These are phyloP conservation scores for Megalops cyprinoides DNA, from an alignment of 2,797 vertebrate genomes.

Conservation along the genomic window DNA sequence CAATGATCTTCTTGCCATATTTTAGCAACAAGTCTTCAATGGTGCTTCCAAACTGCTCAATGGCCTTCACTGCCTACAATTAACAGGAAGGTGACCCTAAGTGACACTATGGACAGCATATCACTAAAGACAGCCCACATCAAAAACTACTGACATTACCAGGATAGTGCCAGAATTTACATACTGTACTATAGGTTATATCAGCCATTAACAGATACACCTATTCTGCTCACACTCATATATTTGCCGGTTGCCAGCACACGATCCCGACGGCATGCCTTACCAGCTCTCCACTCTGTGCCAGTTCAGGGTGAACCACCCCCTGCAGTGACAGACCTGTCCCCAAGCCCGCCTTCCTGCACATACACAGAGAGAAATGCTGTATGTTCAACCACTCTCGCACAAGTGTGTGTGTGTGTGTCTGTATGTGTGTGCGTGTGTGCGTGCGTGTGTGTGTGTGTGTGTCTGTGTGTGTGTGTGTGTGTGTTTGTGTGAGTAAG, in stretches of 20 bases:
- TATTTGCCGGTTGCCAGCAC: too few species aligned
- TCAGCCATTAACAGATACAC: too few species aligned
- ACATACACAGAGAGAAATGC: background rate
- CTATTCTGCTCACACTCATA: background rate
- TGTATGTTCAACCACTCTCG: too few species aligned
- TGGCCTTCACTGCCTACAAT: slow-evolving; percentile 71
- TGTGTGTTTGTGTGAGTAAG: background rate
- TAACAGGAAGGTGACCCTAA: background rate
- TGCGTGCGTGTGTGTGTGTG: background rate
- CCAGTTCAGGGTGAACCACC: slow-evolving; percentile 76
- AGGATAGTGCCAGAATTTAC: too few species aligned
- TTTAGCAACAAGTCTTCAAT: slow-evolving; percentile 83
- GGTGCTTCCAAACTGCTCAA: slow-evolving; percentile 81
- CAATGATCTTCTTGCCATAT: slow-evolving; percentile 86
- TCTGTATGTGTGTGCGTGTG: background rate
- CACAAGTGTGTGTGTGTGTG: background rate
- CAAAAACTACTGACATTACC: too few species aligned
- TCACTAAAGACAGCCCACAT: too few species aligned
- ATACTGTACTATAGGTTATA: too few species aligned
- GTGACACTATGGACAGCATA: too few species aligned
- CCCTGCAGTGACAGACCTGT: slow-evolving; percentile 81
- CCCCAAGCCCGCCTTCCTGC: slow-evolving; percentile 81
- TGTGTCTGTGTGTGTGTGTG: background rate
- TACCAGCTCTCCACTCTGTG: slow-evolving; percentile 79
- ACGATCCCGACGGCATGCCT: slow-evolving; percentile 38